Evolutionary conservation across 1,140 invertebrate species (phyloP).

Genomic region (Aphis gossypii): DNA sequence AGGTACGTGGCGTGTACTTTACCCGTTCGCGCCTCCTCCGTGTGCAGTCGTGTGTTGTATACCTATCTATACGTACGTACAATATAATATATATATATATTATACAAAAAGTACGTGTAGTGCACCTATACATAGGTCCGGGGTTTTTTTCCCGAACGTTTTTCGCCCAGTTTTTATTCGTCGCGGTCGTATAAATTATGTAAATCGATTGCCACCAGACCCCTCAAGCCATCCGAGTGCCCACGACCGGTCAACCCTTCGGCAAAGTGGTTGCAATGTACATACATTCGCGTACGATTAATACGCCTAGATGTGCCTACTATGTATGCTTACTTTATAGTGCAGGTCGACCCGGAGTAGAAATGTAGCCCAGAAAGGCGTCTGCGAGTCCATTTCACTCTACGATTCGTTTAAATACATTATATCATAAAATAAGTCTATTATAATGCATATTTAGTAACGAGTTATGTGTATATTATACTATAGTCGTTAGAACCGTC

Average conservation of each 20-base stretch:
- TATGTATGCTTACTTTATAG: not conserved
- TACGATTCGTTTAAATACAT: too few species aligned
- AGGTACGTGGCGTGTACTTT: not conserved
- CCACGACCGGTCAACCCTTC: not conserved
- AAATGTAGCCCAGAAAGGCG: not conserved
- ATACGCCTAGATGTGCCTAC: not conserved
- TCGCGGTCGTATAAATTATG: constrained; percentile 2
- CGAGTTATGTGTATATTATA: too few species aligned
- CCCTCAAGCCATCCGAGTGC: not conserved
- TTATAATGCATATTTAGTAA: too few species aligned
- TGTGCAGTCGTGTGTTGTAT: not conserved
- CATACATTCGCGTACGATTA: not conserved
- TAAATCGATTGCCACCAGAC: not conserved
- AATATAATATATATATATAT: not conserved
- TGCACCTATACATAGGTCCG: not conserved
- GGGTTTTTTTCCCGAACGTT: not conserved
- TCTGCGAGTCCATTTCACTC: not conserved
- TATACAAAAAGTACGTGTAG: not conserved
- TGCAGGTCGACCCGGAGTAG: not conserved
- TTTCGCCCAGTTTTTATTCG: not conserved
- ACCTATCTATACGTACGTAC: not conserved
- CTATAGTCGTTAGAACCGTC: too few species aligned
- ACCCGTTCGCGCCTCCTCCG: not conserved
- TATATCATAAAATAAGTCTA: too few species aligned
- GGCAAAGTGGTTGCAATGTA: not conserved